Conservation (phyloP, 2,113 vertebrate species). For the Antennarius striatus region DNA sequence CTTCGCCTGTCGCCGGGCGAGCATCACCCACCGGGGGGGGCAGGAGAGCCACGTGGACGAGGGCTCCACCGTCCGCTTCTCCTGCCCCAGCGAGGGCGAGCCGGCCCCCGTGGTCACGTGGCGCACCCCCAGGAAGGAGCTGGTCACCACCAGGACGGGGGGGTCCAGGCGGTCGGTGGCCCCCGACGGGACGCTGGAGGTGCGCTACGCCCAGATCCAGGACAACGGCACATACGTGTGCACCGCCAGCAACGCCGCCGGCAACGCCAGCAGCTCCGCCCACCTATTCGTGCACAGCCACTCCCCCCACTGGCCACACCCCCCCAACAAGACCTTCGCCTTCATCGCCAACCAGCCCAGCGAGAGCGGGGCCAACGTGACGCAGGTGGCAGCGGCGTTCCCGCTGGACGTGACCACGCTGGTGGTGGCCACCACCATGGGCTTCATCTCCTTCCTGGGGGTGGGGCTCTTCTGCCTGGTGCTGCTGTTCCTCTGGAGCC, state of each 20-base stretch:
- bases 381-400: conserved; percentile 89
- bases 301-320: conserved; percentile 97
- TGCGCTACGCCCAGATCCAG: conserved; percentile 97
- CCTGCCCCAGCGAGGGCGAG: conserved; percentile 93
- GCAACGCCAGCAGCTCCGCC: conserved; percentile 92
- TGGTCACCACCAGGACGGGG: conserved; percentile 91
- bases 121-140: conserved; percentile 94
- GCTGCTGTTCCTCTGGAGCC: conserved; percentile 97
- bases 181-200: conserved; percentile 91
- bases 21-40: conserved; percentile 77
- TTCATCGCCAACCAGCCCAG: conserved; percentile 98
- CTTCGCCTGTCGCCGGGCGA: conserved; percentile 93
- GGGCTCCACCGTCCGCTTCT: conserved; percentile 92
- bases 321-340: conserved; percentile 97
- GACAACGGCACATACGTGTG: conserved; percentile 97
- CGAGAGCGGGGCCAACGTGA: conserved; percentile 92
- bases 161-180: conserved; percentile 91
- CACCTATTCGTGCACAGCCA: conserved; percentile 97
- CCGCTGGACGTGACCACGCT: conserved; percentile 99
- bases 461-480: conserved; percentile 98
- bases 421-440: conserved; percentile 98
- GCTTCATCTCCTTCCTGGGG: conserved; percentile 98
- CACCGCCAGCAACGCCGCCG: conserved; percentile 94
- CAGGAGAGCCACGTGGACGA: conserved; percentile 94
- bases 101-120: conserved; percentile 91